Conservation (phyloP, 2,888 invertebrate species). For the Cylloceria caligata region DNA sequence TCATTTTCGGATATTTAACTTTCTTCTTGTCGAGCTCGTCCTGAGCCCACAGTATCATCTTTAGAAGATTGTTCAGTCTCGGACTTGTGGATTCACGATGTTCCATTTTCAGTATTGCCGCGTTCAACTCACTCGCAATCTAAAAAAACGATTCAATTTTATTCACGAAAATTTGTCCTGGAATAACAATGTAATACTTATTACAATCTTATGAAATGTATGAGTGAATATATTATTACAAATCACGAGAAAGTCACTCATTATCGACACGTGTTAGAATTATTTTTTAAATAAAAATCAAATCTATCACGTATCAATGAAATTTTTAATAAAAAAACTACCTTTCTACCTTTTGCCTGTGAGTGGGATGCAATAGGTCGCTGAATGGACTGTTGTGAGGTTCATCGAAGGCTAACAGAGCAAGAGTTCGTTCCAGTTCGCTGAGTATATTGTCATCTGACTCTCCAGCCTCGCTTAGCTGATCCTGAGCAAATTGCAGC, state of each 20-base stretch:
- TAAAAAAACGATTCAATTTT: slow-evolving; percentile 76
- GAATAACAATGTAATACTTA: too few relatives aligned
- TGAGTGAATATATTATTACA: too few relatives aligned
- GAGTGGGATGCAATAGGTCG: slow-evolving; percentile 96
- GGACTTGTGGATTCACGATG: slow-evolving; percentile 96
- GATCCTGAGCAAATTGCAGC: slow-evolving; percentile 94
- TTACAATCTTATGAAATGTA: too few relatives aligned
- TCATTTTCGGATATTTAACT: slow-evolving; percentile 98
- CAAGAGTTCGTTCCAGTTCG: slow-evolving; percentile 97
- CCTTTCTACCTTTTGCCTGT: slow-evolving; percentile 93
- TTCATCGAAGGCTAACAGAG: slow-evolving; percentile 98
- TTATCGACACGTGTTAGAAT: too few relatives aligned
- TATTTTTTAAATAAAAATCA: too few relatives aligned
- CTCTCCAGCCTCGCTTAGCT: slow-evolving; percentile 95
- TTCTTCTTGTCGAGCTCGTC: slow-evolving; percentile 97
- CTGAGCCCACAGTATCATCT: slow-evolving; percentile 98
- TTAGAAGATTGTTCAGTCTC: slow-evolving; percentile 95
- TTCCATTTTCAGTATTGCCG: slow-evolving; percentile 98
- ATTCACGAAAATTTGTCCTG: not conserved
- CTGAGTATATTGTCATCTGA: slow-evolving; percentile 89
- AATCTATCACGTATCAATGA: not conserved
- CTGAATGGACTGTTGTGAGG: slow-evolving; percentile 98
- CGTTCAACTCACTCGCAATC: slow-evolving; percentile 98
- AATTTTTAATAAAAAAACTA: too few relatives aligned
- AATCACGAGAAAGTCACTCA: too few relatives aligned